Percentiles rank a stretch among this genome's conserved stretches.
phyloP scores from a whole-genome alignment of 2,113 vertebrate genomes.

The Notarius lentiginosus region DNA sequence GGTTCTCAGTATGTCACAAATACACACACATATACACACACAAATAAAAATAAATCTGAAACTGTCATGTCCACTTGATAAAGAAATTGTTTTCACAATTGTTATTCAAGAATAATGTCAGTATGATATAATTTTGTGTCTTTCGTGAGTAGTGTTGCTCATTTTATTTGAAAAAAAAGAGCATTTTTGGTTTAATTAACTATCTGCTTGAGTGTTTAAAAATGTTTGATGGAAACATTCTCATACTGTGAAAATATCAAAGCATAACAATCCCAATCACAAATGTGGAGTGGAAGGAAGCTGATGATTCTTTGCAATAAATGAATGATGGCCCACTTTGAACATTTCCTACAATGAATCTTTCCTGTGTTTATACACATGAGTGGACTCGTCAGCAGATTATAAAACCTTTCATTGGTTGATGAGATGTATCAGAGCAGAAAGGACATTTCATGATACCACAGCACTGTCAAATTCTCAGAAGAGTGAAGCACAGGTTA shows the following conservation, averaged over 20 bases:
- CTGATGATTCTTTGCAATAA: background rate
- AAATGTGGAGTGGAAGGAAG: background rate
- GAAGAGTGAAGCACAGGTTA: background rate
- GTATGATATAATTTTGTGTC: background rate
- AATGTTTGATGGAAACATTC: background rate
- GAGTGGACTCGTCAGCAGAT: background rate
- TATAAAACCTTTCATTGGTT: background rate
- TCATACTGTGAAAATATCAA: background rate
- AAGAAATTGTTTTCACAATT: background rate
- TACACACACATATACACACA: background rate
- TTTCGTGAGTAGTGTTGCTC: background rate
- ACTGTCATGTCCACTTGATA: background rate
- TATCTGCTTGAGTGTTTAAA: background rate
- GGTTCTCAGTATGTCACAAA: too few species aligned
- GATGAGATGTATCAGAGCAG: background rate
- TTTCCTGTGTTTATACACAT: background rate
- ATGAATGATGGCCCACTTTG: background rate
- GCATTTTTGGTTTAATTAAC: background rate
- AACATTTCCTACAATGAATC: background rate
- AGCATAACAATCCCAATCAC: background rate
- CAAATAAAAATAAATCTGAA: background rate
- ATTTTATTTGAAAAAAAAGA: background rate
- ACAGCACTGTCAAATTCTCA: background rate
- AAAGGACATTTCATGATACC: background rate
- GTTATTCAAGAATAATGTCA: background rate